Evolutionary conservation across 2,797 vertebrate genomes (phyloP).

Genomic region (Schizothorax lantsangensis): DNA sequence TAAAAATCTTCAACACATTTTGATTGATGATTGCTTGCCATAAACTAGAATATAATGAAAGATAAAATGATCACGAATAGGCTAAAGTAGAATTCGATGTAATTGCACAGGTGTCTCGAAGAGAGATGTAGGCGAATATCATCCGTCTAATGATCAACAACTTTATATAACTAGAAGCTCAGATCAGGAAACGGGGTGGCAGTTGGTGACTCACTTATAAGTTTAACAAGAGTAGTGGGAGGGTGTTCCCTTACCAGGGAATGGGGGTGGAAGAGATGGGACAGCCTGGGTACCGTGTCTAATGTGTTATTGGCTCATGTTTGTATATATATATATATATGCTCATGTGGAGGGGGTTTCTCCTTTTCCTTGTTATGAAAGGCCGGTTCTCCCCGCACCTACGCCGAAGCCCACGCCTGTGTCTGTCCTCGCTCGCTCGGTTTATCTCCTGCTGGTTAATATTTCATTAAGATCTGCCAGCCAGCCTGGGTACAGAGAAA

Average conservation of each 20-base stretch:
- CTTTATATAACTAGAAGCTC: slow-evolving; percentile 26
- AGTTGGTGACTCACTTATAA: slow-evolving; percentile 33
- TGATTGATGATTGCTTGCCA: neutral
- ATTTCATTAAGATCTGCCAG: slow-evolving; percentile 76
- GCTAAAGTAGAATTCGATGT: neutral
- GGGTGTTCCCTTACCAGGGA: slow-evolving; percentile 56
- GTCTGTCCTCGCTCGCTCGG: slow-evolving; percentile 59
- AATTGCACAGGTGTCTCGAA: neutral
- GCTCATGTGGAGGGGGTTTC: slow-evolving; percentile 55
- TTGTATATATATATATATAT: slow-evolving; percentile 27
- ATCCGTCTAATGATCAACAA: slow-evolving; percentile 17
- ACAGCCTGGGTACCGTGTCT: slow-evolving; percentile 56
- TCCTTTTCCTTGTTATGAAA: slow-evolving; percentile 58
- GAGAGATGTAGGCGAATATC: neutral
- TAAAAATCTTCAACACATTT: neutral
- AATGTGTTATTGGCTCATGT: slow-evolving; percentile 55
- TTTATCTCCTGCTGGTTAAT: slow-evolving; percentile 70
- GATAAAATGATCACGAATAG: neutral
- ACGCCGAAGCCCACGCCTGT: slow-evolving; percentile 65
- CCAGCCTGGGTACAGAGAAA: slow-evolving; percentile 63
- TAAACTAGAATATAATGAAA: neutral
- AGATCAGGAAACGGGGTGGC: neutral
- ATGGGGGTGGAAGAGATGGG: slow-evolving; percentile 47
- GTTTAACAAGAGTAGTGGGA: slow-evolving; percentile 47
- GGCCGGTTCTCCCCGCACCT: slow-evolving; percentile 75